A percentile compares a stretch with the other conserved stretches of the same genome.
These are phyloP conservation scores for Nesospiza acunhae DNA, from an alignment of 2,113 vertebrate genomes.

Conservation along the genomic window DNA sequence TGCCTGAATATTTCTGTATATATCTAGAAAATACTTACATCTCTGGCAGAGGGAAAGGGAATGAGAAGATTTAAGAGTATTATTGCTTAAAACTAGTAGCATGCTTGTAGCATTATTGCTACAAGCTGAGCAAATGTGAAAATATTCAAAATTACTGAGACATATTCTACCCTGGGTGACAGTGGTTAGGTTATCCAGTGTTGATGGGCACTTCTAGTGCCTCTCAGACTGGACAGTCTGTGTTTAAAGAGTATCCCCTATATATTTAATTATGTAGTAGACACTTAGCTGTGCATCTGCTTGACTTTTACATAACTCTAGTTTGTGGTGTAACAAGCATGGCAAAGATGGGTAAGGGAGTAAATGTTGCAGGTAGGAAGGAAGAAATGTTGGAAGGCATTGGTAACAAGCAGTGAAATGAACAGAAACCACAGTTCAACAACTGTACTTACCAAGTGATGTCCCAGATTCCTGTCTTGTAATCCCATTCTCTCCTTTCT, in stretches of 20 bases:
- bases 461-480: background rate
- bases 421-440: background rate
- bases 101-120: background rate
- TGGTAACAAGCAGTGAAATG: background rate
- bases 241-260: background rate
- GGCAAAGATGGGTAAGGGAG: background rate
- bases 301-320: background rate
- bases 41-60: background rate
- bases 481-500: slow-evolving; percentile 46
- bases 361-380: background rate
- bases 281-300: background rate
- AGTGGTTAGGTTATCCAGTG: background rate
- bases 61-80: background rate
- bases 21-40: background rate
- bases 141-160: background rate
- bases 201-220: background rate
- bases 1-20: background rate
- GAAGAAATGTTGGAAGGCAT: background rate
- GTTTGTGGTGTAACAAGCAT: background rate
- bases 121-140: background rate
- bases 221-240: background rate
- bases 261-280: background rate
- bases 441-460: background rate
- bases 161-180: background rate
- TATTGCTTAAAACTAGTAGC: background rate